These are phyloP conservation scores for Mustela lutreola DNA, from an alignment of 2,113 vertebrate genomes.

Conservation along the genomic window DNA sequence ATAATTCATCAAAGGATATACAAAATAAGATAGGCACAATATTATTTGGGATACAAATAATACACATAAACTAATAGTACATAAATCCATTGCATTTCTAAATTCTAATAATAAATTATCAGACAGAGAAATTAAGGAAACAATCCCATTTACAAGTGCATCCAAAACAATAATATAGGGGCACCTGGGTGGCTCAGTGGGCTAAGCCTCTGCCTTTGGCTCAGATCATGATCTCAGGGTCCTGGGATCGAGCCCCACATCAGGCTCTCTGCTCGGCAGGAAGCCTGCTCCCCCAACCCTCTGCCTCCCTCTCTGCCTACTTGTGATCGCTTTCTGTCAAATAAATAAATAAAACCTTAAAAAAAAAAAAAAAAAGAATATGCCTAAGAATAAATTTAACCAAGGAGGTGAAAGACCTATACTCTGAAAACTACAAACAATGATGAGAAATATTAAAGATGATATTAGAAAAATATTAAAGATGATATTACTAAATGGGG, in stretches of 20 bases:
- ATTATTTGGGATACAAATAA: not conserved
- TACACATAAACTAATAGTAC: not conserved
- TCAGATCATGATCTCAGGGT: no score
- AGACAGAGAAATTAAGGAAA: not conserved
- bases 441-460: not conserved
- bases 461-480: not conserved
- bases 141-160: not conserved
- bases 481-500: not conserved
- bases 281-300: no score
- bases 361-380: not conserved
- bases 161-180: not conserved
- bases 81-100: not conserved
- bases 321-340: no score
- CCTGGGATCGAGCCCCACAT: no score
- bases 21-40: not conserved
- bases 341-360: no score
- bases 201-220: no score
- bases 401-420: not conserved
- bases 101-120: not conserved
- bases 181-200: no score
- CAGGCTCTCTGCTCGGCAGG: no score
- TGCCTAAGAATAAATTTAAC: not conserved
- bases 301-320: no score
- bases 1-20: not conserved
- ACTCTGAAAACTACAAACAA: not conserved